Base-by-base conservation (phyloP, 2,113 vertebrate genomes). In the Cottus gobio region DNA sequence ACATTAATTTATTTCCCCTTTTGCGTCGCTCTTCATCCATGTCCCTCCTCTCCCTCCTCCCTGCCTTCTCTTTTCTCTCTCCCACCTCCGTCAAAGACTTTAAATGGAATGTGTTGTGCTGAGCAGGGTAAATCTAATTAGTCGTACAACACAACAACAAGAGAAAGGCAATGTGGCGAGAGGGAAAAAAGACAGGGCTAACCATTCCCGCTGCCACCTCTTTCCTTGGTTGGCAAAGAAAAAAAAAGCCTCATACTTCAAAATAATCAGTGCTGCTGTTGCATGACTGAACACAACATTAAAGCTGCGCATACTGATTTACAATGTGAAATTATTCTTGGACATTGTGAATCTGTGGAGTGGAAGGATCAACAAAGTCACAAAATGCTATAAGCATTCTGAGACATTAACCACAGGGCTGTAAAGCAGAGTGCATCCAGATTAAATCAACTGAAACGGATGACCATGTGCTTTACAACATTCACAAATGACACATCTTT, bases 91-190 rank as follows among this genome's bases (percentile, higher is more conserved):
- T 87, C 85, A 80, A 58, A 85, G 64, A 68, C 84, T 89, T 85
- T 90, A 93, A 92, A 86, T 64, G 81, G 70, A 93, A 93, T 76
- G 87, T 77, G 77, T 78, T 79, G 71, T 70, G 66, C 86, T 80
- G 90, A 90, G 85, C 77, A 66, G 88, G 75, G 79, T 81, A 88
- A 93, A 94, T 93, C 90, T 89, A 94, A 95, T 95, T 94, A 91
- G 91, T 82, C 79, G 79, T 67, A 86, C 85, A 89, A 90, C 87
- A 92, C 74, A 39, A 91, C 89, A 91, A 89, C 87, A 88, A 82
- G 85, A 81, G 75, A 78, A 82, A 89, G 75, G 82, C 86, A 89
- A 87, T 82, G 89, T 77, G 80, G 77, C 24, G n/a, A 80, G 84
- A 78, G 71, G 50, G 42, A 44, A 77, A 71, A 77, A 86, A 82